Evolutionary conservation across 2,888 invertebrate species (phyloP).

Genomic region (Hirtodrosophila histrioides): DNA sequence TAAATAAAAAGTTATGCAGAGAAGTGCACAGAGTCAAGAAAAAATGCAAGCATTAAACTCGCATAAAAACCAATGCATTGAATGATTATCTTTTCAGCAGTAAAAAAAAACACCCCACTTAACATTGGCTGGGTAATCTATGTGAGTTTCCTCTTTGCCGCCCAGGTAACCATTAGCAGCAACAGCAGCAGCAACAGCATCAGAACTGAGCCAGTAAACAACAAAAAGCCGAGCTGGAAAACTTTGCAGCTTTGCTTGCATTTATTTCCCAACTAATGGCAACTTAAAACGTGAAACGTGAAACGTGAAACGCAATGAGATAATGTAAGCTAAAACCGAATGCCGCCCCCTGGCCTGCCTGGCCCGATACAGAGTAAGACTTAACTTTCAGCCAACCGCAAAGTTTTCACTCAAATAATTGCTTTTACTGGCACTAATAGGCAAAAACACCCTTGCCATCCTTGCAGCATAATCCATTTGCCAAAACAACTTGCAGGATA

Average conservation of each 20-base stretch:
- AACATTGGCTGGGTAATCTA: slow-evolving; percentile 28
- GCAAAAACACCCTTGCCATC: slow-evolving; percentile 1
- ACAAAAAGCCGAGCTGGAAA: slow-evolving; percentile 17
- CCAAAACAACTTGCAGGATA: slow-evolving; percentile 30
- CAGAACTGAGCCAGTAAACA: slow-evolving; percentile 20
- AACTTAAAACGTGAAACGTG: slow-evolving; percentile 37
- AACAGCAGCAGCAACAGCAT: slow-evolving; percentile 12
- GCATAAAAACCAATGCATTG: too few relatives aligned
- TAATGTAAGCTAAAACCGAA: slow-evolving; percentile 44
- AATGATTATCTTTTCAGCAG: too few relatives aligned
- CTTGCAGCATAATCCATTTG: slow-evolving; percentile 49
- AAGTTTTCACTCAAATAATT: slow-evolving; percentile 72
- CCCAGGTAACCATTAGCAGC: slow-evolving; percentile 37
- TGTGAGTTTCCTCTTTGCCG: slow-evolving; percentile 2
- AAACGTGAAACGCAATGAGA: slow-evolving; percentile 45
- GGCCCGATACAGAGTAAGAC: slow-evolving; percentile 1
- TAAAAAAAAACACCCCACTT: slow-evolving; percentile 26
- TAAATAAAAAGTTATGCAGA: too few relatives aligned
- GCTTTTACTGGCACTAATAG: slow-evolving; percentile 58
- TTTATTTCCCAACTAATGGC: slow-evolving; percentile 44
- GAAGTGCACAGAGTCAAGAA: too few relatives aligned
- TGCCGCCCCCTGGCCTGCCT: not conserved
- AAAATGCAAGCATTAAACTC: too few relatives aligned
- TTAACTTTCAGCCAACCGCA: slow-evolving; percentile 31
- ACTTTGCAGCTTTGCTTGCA: slow-evolving; percentile 39